phyloP scores from a whole-genome alignment of 1,140 invertebrate species.

The Scaptomyza hsui region DNA sequence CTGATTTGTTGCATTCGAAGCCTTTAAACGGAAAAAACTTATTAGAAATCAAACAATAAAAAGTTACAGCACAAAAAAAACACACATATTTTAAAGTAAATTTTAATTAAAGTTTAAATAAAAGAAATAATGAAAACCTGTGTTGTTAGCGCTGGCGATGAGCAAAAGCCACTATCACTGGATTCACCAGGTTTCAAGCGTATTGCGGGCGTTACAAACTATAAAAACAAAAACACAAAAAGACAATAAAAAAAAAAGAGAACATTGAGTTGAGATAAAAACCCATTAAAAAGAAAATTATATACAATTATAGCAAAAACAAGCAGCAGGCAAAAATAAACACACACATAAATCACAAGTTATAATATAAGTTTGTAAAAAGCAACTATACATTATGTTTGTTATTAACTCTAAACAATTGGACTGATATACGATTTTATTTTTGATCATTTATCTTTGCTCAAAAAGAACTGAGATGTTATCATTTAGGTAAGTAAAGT shows the following conservation, averaged over 20 bases:
- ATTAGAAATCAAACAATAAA: neutral
- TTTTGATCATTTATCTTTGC: neutral
- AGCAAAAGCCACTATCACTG: constrained; percentile 84
- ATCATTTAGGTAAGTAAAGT: neutral
- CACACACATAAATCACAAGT: constrained; percentile 22
- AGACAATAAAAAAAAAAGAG: constrained; percentile 51
- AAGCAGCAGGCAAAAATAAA: constrained; percentile 69
- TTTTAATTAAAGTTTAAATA: constrained; percentile 43
- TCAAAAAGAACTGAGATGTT: neutral
- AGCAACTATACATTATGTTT: neutral
- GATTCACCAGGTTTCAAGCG: constrained; percentile 84
- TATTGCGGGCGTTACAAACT: constrained; percentile 84
- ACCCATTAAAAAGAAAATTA: constrained; percentile 60
- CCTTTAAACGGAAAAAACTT: constrained; percentile 29
- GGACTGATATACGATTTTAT: neutral
- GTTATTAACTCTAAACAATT: neutral
- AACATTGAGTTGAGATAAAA: constrained; percentile 61
- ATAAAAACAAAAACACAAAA: constrained; percentile 77
- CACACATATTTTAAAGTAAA: constrained; percentile 3
- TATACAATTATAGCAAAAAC: constrained; percentile 76
- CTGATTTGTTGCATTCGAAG: constrained; percentile 76
- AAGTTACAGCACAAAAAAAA: neutral
- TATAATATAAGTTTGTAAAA: neutral
- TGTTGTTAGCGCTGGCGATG: constrained; percentile 84
- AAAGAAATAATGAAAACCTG: constrained; percentile 83